Evolutionary conservation across 2,888 invertebrate species (phyloP).

Genomic region (Aleiodes testaceus): DNA sequence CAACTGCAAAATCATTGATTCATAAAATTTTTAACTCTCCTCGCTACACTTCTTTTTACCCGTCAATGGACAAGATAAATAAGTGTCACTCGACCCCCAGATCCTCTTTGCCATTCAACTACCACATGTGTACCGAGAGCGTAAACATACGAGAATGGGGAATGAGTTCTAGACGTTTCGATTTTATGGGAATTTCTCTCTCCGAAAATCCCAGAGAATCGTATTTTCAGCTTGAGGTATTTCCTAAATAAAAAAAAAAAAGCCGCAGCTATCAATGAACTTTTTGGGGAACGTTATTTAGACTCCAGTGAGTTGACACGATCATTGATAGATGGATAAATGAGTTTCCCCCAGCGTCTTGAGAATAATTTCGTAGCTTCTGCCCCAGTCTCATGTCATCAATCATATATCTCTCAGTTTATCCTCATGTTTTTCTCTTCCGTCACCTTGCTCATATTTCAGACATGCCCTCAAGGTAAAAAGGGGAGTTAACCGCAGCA

Average conservation of each 20-base stretch:
- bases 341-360: not conserved
- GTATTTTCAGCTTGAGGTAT: conserved; percentile 9
- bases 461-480: not conserved
- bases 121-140: conserved; percentile 14
- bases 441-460: conserved; percentile 4
- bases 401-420: not conserved
- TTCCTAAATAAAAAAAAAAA: not conserved
- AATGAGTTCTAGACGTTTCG: not conserved
- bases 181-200: conserved; percentile 6
- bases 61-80: not conserved
- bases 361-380: conserved; percentile 6
- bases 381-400: not conserved
- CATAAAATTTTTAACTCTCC: too few species aligned
- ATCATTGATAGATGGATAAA: not conserved
- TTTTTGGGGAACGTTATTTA: conserved; percentile 3
- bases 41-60: too few species aligned
- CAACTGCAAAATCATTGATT: too few species aligned
- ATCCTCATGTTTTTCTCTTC: not conserved
- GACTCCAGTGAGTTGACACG: not conserved
- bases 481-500: too few species aligned
- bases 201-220: not conserved
- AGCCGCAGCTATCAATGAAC: conserved; percentile 9
- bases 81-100: conserved; percentile 4
- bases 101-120: conserved; percentile 1
- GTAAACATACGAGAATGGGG: not conserved